phyloP scores from a whole-genome alignment of 2,888 invertebrate species.

The Unio pictorum region DNA sequence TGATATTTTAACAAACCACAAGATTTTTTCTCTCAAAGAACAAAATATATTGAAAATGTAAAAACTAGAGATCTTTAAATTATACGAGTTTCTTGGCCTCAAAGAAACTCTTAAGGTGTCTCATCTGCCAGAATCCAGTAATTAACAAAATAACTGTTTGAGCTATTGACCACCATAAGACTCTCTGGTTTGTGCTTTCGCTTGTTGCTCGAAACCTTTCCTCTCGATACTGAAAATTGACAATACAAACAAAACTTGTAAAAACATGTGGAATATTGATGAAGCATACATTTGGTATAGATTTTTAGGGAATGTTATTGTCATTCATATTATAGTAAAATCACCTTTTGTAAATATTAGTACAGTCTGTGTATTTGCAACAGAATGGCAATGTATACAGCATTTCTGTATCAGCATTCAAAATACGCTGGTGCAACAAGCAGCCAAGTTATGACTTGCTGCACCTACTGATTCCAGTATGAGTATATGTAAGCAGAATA shows the following conservation, averaged over 20 bases:
- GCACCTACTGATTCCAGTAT: no score
- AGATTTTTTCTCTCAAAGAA: no score
- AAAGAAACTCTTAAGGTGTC: constrained; percentile 98
- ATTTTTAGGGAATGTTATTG: neutral
- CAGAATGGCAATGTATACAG: no score
- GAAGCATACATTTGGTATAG: neutral
- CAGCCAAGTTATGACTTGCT: no score
- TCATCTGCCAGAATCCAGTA: constrained; percentile 99
- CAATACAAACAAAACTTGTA: neutral
- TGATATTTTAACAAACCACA: no score
- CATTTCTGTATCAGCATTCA: no score
- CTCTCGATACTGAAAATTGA: constrained; percentile 86
- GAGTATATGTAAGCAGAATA: no score
- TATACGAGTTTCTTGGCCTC: constrained; percentile 94
- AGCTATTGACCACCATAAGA: constrained; percentile 94
- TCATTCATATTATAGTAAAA: no score
- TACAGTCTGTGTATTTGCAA: no score
- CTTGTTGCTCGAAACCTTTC: constrained; percentile 97
- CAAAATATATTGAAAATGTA: no score
- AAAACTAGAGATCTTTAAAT: constrained; percentile 1
- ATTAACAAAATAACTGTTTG: constrained; percentile 91
- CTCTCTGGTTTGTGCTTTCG: constrained; percentile 89
- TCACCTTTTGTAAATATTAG: no score
- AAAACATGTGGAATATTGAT: neutral
- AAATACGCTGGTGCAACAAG: no score